These are phyloP conservation scores for Oikopleura vanhoeffeni DNA, from an alignment of 23 tunicate genomes.

Conservation along the genomic window DNA sequence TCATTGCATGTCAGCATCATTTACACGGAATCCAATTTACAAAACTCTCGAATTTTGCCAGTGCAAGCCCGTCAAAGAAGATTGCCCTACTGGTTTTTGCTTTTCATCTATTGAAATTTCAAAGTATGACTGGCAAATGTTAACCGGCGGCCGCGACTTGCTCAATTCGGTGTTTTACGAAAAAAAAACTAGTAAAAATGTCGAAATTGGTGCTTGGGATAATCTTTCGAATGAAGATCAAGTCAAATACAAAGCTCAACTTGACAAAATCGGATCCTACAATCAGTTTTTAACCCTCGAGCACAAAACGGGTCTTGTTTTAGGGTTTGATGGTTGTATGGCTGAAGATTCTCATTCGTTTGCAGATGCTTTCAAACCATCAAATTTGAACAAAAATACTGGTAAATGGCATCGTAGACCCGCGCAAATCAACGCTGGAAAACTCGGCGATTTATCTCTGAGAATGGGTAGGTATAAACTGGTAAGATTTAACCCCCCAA, in stretches of 20 bases:
- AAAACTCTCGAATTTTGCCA: slow-evolving; percentile 8
- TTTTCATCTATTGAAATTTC: not conserved
- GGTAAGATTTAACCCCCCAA: not conserved
- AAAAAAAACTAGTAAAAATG: not conserved
- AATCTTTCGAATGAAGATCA: not conserved
- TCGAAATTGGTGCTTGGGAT: not conserved
- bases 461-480: slow-evolving; percentile 10
- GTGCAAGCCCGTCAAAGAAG: slow-evolving; percentile 10
- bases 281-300: slow-evolving; percentile 3
- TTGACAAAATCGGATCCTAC: not conserved
- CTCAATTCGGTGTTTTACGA: not conserved
- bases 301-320: not conserved
- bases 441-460: not conserved
- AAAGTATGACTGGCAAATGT: not conserved
- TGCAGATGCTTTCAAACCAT: not conserved
- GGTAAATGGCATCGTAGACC: slow-evolving; percentile 1
- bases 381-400: not conserved
- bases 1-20: not conserved
- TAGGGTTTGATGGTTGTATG: slow-evolving; percentile 10
- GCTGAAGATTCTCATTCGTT: slow-evolving; percentile 15
- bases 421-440: not conserved
- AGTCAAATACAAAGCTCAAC: not conserved
- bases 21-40: not conserved
- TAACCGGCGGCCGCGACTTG: not conserved
- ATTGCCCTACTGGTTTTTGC: not conserved